Evolutionary conservation across 2,113 vertebrate species (phyloP), one percentile per base, ranked within the genome.

Genomic region (Tachysurus vachellii): DNA sequence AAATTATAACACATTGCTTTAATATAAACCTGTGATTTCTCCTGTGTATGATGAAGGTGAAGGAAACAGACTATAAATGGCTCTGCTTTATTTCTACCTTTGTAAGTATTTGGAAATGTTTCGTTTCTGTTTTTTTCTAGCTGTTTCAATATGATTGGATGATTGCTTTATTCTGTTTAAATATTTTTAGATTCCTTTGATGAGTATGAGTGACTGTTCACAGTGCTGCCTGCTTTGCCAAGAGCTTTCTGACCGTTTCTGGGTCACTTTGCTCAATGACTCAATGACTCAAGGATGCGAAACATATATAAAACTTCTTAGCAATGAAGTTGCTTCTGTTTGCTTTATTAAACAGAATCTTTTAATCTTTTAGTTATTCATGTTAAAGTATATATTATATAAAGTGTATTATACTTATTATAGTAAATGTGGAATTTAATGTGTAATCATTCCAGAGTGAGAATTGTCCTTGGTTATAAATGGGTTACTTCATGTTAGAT

Each of bases 231-330:
- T 80, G 80, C 80, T 61, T 61, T 61, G 54, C 59, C 57, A 82
- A 82, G 11, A n/a, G 42, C 59, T 64, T 50, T 62, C 50, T 50
- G 59, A 64, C 31, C 14, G 16, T 61, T 47, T 64, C 80, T 64
- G 61, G 61, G 81, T 79, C 75, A 79, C 47, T 79, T 54, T 54
- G 50, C 26, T 79, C 75, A 26, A 17, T n/a, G n/a, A n/a, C n/a
- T n/a, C n/a, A 4, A 28, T 28, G 12, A 50, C 36, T 64, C 13
- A 47, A 4, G 12, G 7, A 13, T 53, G 3, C 4, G 9, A 61
- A 17, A 23, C 36, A 61, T 61, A 42, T 2, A 42, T 19, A 81
- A 81, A 42, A 81, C 79, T 7, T 14, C 21, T 44, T 2, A 64
- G 9, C 47, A 16, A 50, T 26, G 13, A 42, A 64, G 23, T 13